These are phyloP conservation scores for Aromia moschata DNA, from an alignment of 2,888 invertebrate genomes.

Conservation along the genomic window DNA sequence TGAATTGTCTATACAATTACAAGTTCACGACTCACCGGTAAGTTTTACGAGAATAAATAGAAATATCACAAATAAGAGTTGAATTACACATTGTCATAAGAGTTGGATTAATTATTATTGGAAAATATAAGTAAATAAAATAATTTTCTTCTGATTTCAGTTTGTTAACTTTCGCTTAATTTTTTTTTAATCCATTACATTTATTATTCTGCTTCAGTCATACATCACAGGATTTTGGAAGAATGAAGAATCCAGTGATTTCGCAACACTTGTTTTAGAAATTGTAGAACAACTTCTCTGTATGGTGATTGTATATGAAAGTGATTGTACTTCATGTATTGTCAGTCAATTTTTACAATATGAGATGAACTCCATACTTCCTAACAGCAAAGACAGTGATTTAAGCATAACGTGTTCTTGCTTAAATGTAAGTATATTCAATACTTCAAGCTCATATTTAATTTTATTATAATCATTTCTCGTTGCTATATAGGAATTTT, in stretches of 20 bases:
- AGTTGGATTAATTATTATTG: no score
- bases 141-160: no score
- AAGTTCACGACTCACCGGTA: conserved; percentile 9
- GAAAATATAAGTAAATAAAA: no score
- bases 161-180: no score
- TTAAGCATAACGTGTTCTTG: conserved; percentile 3
- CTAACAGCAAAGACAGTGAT: not conserved
- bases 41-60: conserved; percentile 1
- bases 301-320: conserved; percentile 24
- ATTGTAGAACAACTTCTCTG: conserved; percentile 17
- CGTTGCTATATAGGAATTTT: no score
- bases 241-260: conserved; percentile 22
- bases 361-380: conserved; percentile 4
- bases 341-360: conserved; percentile 17
- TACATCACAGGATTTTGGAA: conserved; percentile 35
- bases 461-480: no score
- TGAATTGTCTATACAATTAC: not conserved
- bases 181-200: no score
- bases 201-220: conserved; percentile 32
- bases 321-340: conserved; percentile 29
- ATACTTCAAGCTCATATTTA: no score
- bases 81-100: no score
- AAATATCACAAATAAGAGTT: not conserved
- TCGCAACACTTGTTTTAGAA: conserved; percentile 15
- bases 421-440: conserved; percentile 18